These are phyloP conservation scores for Microtus oregoni DNA, from an alignment of 2,113 vertebrate genomes.

Conservation along the genomic window DNA sequence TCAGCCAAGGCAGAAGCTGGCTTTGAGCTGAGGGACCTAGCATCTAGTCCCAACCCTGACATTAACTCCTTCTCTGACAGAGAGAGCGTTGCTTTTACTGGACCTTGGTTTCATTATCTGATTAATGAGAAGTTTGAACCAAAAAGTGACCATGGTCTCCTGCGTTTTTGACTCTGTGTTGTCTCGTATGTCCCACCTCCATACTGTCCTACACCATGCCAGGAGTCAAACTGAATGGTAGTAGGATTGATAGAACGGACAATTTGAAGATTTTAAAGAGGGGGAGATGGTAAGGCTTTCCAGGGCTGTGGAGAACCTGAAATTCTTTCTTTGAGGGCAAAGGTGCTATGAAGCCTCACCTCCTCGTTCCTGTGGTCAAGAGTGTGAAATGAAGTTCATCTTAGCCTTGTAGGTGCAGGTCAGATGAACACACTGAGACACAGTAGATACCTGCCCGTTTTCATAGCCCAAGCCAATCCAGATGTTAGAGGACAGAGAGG, in stretches of 20 bases:
- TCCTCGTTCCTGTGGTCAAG: background rate
- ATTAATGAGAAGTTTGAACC: conserved; percentile 31
- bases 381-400: background rate
- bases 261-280: conserved; percentile 63
- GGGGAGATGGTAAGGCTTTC: background rate
- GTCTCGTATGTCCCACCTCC: too few species aligned
- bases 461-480: background rate
- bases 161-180: conserved; percentile 23
- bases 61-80: conserved; percentile 41
- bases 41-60: background rate
- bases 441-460: background rate
- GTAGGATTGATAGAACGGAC: conserved; percentile 55
- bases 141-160: background rate
- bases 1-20: conserved; percentile 17
- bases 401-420: background rate
- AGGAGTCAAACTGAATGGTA: conserved; percentile 38
- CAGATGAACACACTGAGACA: background rate
- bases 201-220: background rate
- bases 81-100: background rate
- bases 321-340: background rate
- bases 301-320: background rate
- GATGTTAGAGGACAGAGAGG: background rate
- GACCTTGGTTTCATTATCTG: conserved; percentile 37
- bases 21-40: conserved; percentile 22
- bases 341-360: background rate